These are phyloP conservation scores for Esperia sulphurella DNA, from an alignment of 2,888 invertebrate genomes.

Conservation along the genomic window DNA sequence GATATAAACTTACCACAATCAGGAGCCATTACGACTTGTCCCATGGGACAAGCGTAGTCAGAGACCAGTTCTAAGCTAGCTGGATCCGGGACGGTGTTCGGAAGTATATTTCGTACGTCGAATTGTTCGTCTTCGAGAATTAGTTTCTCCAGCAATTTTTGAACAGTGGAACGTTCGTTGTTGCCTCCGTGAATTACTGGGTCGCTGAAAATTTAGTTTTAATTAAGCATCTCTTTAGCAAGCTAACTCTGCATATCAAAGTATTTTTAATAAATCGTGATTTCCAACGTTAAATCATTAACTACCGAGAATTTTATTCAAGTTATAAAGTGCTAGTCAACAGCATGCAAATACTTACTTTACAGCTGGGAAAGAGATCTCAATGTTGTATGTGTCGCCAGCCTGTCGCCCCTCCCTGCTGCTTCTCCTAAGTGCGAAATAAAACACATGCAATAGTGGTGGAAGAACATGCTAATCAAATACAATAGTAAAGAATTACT, in stretches of 20 bases:
- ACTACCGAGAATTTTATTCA: neutral
- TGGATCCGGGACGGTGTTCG: constrained; percentile 96
- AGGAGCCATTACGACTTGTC: constrained; percentile 95
- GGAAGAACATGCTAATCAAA: constrained; percentile 58
- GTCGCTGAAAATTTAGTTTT: constrained; percentile 81
- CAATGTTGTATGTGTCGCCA: constrained; percentile 94
- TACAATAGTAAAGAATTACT: constrained; percentile 3
- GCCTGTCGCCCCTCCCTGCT: constrained; percentile 90
- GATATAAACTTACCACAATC: constrained; percentile 86
- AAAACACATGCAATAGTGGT: constrained; percentile 73
- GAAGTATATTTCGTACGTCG: constrained; percentile 94
- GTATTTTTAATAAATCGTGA: neutral
- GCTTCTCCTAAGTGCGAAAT: constrained; percentile 82
- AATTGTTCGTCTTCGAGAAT: constrained; percentile 97
- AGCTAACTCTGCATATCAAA: too few relatives aligned
- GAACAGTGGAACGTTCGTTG: constrained; percentile 91
- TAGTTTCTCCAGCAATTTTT: constrained; percentile 90
- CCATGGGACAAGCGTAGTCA: constrained; percentile 94
- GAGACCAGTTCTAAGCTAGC: constrained; percentile 92
- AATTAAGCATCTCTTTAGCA: neutral
- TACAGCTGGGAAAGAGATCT: constrained; percentile 94
- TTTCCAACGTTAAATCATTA: neutral
- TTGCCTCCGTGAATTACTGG: constrained; percentile 92
- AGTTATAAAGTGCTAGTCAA: constrained; percentile 31
- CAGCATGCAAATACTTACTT: constrained; percentile 84